Conservation (phyloP, 2,113 vertebrate genomes). For the Reinhardtius hippoglossoides region DNA sequence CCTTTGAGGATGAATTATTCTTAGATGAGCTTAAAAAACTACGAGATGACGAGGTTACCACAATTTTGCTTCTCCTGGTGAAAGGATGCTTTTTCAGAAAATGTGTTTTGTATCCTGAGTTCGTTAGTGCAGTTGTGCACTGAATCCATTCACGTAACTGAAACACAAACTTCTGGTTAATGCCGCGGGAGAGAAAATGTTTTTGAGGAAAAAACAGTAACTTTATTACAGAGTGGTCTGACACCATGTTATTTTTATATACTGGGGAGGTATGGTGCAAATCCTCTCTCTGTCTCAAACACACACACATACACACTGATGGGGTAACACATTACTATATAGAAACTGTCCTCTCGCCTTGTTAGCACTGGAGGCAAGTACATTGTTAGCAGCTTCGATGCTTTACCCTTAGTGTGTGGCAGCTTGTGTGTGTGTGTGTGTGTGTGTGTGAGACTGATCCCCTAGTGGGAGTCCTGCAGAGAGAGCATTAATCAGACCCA, state of each 20-base stretch:
- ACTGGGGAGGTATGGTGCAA: too few relatives aligned
- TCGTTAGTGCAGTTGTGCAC: background rate
- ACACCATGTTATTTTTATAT: too few relatives aligned
- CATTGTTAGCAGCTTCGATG: conserved; percentile 44
- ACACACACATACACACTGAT: conserved; percentile 10
- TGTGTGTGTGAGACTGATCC: conserved; percentile 44
- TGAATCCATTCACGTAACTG: background rate
- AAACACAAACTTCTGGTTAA: background rate
- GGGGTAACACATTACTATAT: conserved; percentile 26
- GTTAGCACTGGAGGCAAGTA: conserved; percentile 35
- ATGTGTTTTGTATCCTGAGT: background rate
- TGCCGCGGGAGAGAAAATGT: background rate
- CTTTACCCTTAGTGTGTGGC: conserved; percentile 29
- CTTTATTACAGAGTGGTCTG: too few relatives aligned
- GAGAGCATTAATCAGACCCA: conserved; percentile 74
- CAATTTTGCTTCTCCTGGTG: background rate
- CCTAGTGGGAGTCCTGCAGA: conserved; percentile 62
- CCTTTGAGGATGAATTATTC: too few relatives aligned
- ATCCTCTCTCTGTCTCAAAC: background rate
- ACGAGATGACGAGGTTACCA: too few relatives aligned
- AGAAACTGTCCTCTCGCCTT: conserved; percentile 35
- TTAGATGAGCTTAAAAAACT: too few relatives aligned
- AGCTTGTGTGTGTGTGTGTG: conserved; percentile 26
- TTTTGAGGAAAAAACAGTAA: too few relatives aligned
- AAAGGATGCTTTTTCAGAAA: background rate